Evolutionary conservation across 2,888 invertebrate species (phyloP), one percentile per base, ranked within the genome.

Genomic region (Spatulosminthurus flaviceps): DNA sequence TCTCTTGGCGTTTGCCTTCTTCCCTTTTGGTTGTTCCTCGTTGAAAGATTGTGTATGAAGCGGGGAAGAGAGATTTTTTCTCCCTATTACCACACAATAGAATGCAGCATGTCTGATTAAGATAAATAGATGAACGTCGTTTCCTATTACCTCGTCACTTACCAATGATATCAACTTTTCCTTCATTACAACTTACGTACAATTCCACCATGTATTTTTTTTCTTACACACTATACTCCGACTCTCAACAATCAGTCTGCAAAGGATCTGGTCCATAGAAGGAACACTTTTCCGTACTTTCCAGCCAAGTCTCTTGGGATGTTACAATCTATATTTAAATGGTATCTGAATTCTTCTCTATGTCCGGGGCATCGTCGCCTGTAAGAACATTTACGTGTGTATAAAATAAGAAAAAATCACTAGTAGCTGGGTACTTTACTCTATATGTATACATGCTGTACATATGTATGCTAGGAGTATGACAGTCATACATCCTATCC

Each of bases 61-160:
- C 61, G 74, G 74, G 71, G 34, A 74, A 74, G 74, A 29, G 74
- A 28, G 9, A 21, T 74, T 74, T 74, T 74, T 74, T 74, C 74
- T 74, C 29, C 21, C 74, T 74, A 74, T 74, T 74, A 74, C 64
- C 64, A 64, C 74, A 74, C 74, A 74, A 74, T 74, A 41, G 74
- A 64, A 51, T 74, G 74, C 74, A 74, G 74, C 74, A 74, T 74
- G 74, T 51, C 74, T 74, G 74, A 74, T 74, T 74, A 64, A 64
- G 74, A 74, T 74, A 74, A 74, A 74, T 74, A 74, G 74, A 34
- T 29, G 64, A 22, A 74, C 64, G 74, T 74, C 74, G 19, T 61
- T 64, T 34, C 64, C 74, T 60, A 61, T 61, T 61, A 74, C 74
- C 61, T 61, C 28, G 29, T 41, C 74, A 34, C 74, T 70, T 29